These are phyloP conservation scores for Sialia sialis DNA, from an alignment of 2,113 vertebrate species.

Conservation along the genomic window DNA sequence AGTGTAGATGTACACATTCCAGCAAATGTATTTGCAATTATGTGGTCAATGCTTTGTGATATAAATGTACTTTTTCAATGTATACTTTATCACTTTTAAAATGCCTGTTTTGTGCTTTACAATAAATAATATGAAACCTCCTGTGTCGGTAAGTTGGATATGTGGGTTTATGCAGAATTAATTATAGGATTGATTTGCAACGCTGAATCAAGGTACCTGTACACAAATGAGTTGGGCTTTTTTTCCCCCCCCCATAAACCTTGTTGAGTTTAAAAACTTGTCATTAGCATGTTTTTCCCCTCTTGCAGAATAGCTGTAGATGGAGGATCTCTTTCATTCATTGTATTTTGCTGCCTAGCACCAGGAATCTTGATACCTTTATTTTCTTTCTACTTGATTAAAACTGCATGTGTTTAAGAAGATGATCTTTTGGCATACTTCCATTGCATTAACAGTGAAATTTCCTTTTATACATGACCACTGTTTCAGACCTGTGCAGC, in stretches of 20 bases:
- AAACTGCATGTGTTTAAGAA: slow-evolving; percentile 78
- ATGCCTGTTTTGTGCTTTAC: slow-evolving; percentile 99
- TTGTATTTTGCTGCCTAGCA: slow-evolving; percentile 76
- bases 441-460: slow-evolving; percentile 81
- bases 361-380: slow-evolving; percentile 72
- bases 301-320: slow-evolving; percentile 78
- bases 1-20: slow-evolving; percentile 99
- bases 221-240: slow-evolving; percentile 65
- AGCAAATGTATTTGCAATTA: slow-evolving; percentile 98
- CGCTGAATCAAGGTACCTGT: slow-evolving; percentile 76
- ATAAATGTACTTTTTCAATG: slow-evolving; percentile 99
- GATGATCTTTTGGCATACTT: slow-evolving; percentile 77
- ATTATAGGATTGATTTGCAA: slow-evolving; percentile 70
- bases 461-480: slow-evolving; percentile 80
- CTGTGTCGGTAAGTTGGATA: slow-evolving; percentile 99
- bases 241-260: neutral
- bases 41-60: slow-evolving; percentile 98
- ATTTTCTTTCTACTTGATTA: slow-evolving; percentile 73
- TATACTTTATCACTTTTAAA: slow-evolving; percentile 99
- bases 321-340: slow-evolving; percentile 70
- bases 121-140: slow-evolving; percentile 99
- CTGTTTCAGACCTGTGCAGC: slow-evolving; percentile 78
- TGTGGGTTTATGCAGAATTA: slow-evolving; percentile 76
- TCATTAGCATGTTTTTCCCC: slow-evolving; percentile 75
- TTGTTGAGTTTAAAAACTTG: slow-evolving; percentile 66